Conservation (phyloP, 2,888 invertebrate species). For the Tillus elongatus region DNA sequence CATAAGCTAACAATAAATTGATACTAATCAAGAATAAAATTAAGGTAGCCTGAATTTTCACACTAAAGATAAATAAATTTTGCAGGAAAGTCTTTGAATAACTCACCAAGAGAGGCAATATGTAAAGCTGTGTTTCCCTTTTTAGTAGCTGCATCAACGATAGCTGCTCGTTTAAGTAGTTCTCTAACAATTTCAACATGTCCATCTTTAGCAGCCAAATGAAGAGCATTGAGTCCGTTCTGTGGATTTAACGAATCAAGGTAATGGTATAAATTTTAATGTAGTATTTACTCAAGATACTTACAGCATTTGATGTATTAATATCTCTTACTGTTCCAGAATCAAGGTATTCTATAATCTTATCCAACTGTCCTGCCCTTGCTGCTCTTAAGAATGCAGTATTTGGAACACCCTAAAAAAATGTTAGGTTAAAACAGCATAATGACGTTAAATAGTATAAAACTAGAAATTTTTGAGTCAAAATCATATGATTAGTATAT, state of each 20-base stretch:
- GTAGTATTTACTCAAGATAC: too few relatives aligned
- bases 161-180: slow-evolving; percentile 79
- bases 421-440: too few relatives aligned
- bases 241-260: too few relatives aligned
- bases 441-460: too few relatives aligned
- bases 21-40: too few relatives aligned
- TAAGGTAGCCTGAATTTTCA: neutral
- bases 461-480: too few relatives aligned
- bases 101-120: slow-evolving; percentile 74
- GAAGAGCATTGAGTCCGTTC: slow-evolving; percentile 96
- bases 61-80: slow-evolving; percentile 14
- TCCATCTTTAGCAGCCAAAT: slow-evolving; percentile 96
- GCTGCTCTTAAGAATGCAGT: slow-evolving; percentile 96
- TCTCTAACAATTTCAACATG: slow-evolving; percentile 90
- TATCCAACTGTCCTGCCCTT: slow-evolving; percentile 91
- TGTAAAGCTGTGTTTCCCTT: slow-evolving; percentile 96
- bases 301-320: slow-evolving; percentile 95
- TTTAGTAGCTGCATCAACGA: slow-evolving; percentile 93
- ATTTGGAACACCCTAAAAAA: slow-evolving; percentile 83
- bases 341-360: slow-evolving; percentile 88
- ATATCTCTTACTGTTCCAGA: slow-evolving; percentile 82
- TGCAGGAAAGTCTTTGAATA: slow-evolving; percentile 8
- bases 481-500: too few relatives aligned
- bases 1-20: too few relatives aligned
- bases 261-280: too few relatives aligned